Percentiles rank a stretch among this genome's conserved stretches.
phyloP scores from a whole-genome alignment of 2,113 vertebrate genomes.

The Telmatochromis bifrenatus region DNA sequence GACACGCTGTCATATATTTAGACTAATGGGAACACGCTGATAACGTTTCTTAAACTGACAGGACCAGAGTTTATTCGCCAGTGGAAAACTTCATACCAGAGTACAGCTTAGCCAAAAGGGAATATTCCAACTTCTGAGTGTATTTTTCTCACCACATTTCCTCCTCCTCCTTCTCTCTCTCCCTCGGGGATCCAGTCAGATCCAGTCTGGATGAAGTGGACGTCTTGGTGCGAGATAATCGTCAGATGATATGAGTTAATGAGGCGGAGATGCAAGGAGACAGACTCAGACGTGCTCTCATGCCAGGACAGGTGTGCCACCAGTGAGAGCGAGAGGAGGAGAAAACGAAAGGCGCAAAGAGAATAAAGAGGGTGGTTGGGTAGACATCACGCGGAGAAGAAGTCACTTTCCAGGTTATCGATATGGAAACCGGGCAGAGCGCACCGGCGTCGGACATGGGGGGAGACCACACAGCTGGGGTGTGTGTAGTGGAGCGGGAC shows the following conservation, averaged over 20 bases:
- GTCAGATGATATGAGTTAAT: conserved; percentile 56
- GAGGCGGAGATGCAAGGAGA: conserved; percentile 55
- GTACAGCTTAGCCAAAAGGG: background rate
- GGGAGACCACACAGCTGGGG: conserved; percentile 56
- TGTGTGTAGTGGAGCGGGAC: conserved; percentile 16
- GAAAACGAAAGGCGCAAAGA: background rate
- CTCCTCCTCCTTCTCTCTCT: background rate
- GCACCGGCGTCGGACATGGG: conserved; percentile 57
- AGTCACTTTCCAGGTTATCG: background rate
- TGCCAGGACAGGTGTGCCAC: conserved; percentile 24
- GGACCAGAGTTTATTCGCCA: background rate
- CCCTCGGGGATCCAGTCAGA: conserved; percentile 44
- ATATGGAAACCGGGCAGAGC: conserved; percentile 65
- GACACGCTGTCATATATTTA: conserved; percentile 55
- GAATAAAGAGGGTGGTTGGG: conserved; percentile 10
- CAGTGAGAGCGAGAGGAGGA: conserved; percentile 26
- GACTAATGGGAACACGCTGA: background rate
- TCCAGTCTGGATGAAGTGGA: conserved; percentile 42
- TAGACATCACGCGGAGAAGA: background rate
- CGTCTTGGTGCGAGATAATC: conserved; percentile 64
- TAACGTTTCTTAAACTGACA: conserved; percentile 1
- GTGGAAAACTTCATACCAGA: background rate
- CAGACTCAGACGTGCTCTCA: conserved; percentile 40
- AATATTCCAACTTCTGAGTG: background rate
- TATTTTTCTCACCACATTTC: background rate